Base-by-base conservation (phyloP, 2,113 vertebrate species). In the Picathartes gymnocephalus region DNA sequence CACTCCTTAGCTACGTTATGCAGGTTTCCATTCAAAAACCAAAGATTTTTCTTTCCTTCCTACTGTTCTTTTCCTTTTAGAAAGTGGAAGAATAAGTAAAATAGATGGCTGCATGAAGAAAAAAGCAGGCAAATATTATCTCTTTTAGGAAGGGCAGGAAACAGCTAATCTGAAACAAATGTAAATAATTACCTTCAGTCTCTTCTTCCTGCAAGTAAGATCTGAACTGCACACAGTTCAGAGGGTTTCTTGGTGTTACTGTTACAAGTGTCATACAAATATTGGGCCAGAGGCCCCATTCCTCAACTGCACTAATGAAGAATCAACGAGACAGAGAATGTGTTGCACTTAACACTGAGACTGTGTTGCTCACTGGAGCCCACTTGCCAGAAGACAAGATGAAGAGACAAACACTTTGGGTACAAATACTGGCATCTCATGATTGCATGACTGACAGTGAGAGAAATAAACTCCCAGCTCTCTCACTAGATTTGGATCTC, bases 361-460 rank as follows among this genome's bases (percentile, higher is more conserved):
- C 28, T 11, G 15, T 65, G 39, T 2, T 37, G 33, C 60, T 47
- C 69, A 21, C 39, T 8, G 8, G 24, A 86, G 23, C 11, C 21
- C 24, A 28, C 16, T n/a, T 20, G 30, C 39, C 72, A 76, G 39
- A 72, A 72, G 2, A 24, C 30, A 50, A 53, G 56, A 61, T 21
- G 22, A 81, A 83, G 39, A 53, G 5, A 90, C 10, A 10, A 61
- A 15, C 33, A 62, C 21, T 62, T 76, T 4, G 11, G 53, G 53
- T 78, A 74, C 79, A 93, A 87, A 37, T 23, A 54, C 30, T 33
- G 81, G 68, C 33, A 74, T 30, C 7, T 37, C 37, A 9, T 15
- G 16, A 31, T 7, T 20, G 7, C 0, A 0, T 31, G n/a, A 66
- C 0, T 23, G 30, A 81, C 6, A 90, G 15, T 1, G 15, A 86